Conservation (phyloP, 2,797 vertebrate genomes). For the Erethizon dorsatum region DNA sequence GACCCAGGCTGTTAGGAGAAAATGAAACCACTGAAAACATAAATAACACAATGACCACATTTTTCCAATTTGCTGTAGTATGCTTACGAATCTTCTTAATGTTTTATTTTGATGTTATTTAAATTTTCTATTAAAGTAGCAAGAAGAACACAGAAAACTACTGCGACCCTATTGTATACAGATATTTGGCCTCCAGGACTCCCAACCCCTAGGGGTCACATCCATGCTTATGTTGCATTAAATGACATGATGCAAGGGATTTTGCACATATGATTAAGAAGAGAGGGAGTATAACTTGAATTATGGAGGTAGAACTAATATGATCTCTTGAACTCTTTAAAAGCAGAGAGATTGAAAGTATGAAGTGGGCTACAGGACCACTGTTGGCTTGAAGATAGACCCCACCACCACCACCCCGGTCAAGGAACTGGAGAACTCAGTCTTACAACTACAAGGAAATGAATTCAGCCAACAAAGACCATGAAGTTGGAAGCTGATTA, state of each 20-base stretch:
- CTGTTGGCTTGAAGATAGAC: background rate
- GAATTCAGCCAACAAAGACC: background rate
- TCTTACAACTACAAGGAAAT: background rate
- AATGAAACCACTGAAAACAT: background rate
- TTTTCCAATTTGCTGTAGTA: background rate
- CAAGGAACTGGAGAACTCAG: background rate
- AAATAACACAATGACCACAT: background rate
- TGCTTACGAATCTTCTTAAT: background rate
- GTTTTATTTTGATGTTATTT: background rate
- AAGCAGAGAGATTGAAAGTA: background rate
- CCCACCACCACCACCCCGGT: too few relatives aligned
- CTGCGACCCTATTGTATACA: background rate
- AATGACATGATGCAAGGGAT: background rate
- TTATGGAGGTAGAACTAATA: background rate
- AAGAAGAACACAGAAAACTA: background rate
- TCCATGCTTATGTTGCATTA: background rate
- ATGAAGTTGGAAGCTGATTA: background rate
- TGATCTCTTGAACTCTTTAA: background rate
- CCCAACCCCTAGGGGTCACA: background rate
- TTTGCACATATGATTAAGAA: background rate
- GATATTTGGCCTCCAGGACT: background rate
- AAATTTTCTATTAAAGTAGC: background rate
- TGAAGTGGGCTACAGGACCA: background rate
- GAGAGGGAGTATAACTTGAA: background rate
- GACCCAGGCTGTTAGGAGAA: background rate